Base-by-base conservation (phyloP, 2,888 invertebrate genomes). In the Trissolcus brochymenae region DNA sequence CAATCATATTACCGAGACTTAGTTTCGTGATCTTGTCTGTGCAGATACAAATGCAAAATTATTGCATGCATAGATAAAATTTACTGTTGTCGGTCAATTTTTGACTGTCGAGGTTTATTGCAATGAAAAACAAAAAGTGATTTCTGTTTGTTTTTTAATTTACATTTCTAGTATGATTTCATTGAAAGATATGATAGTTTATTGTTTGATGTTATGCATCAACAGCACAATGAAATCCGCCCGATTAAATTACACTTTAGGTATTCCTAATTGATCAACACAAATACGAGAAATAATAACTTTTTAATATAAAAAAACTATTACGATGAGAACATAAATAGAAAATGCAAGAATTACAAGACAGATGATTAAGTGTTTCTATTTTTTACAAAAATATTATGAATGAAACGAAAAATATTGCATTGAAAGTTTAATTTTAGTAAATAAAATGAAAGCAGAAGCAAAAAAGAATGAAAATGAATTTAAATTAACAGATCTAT, bases 221-320 rank as follows among this genome's bases (percentile, higher is more conserved):
- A 51, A 71, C 60, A 67, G 71, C 74, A 80, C 77, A 76, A 80
- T 79, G 65, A 83, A 84, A 84, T 86, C 84, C 85, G 85, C 85
- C 84, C 85, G 80, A 70, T 76, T 74, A 11, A 75, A 83, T 77
- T 81, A 81, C 81, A 83, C 80, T 83, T 80, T 80, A 81, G 79
- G 81, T 83, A 85, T 85, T 86, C 83, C 84, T 85, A 84, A 80
- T 75, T 60, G 64, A 84, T 72, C 67, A 70, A 84, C 79, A 35
- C 9, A 25, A 25, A 25, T 25, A 25, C 25, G 80, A 83, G 61
- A 82, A 49, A 4, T 25, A 25, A 25, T 25, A 25, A 25, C 25
- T 43, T 49, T 49, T 14, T 49, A 49, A 16, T 49, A 51, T 17
- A 19, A 19, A 19, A 51, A 51, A 51, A 9, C n/a, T 16, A 6